Evolutionary conservation across 2,888 invertebrate species (phyloP).

Genomic region (Stenodema calcarata): DNA sequence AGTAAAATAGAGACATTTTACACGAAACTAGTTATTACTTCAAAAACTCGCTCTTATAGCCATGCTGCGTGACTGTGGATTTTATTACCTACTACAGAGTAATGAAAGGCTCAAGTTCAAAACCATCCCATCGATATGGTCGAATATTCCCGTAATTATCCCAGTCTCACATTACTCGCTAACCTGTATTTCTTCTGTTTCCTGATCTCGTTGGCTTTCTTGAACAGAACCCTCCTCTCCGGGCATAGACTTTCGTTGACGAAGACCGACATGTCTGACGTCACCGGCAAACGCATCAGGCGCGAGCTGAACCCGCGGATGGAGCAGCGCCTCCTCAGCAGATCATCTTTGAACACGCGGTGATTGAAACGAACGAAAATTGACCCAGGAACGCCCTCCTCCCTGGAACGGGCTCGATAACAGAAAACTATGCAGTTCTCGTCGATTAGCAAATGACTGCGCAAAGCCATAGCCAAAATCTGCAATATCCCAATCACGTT

Average conservation of each 20-base stretch:
- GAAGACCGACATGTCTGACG: conserved; percentile 26
- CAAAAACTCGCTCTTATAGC: too few species aligned
- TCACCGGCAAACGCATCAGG: neutral
- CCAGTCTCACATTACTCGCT: too few species aligned
- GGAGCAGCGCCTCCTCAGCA: conserved; percentile 10
- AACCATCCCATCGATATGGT: too few species aligned
- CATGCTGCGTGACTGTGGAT: too few species aligned
- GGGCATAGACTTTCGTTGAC: conserved; percentile 37
- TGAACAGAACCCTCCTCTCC: conserved; percentile 20
- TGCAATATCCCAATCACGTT: conserved; percentile 12
- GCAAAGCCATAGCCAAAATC: conserved; percentile 8
- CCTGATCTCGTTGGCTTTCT: conserved; percentile 23
- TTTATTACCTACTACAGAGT: too few species aligned
- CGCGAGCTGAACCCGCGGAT: conserved; percentile 18
- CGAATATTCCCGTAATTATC: too few species aligned
- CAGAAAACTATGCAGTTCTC: conserved; percentile 32
- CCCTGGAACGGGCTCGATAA: conserved; percentile 7
- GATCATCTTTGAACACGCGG: conserved; percentile 25
- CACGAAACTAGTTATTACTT: too few species aligned
- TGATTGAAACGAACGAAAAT: conserved; percentile 25
- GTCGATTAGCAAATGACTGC: neutral
- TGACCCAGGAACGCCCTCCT: neutral
- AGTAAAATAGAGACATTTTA: too few species aligned
- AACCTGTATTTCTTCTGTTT: conserved; percentile 9
- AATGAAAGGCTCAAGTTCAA: too few species aligned